Base-by-base conservation (phyloP, 92 coral and sea anemone genomes). In the Paramuricea clavata region DNA sequence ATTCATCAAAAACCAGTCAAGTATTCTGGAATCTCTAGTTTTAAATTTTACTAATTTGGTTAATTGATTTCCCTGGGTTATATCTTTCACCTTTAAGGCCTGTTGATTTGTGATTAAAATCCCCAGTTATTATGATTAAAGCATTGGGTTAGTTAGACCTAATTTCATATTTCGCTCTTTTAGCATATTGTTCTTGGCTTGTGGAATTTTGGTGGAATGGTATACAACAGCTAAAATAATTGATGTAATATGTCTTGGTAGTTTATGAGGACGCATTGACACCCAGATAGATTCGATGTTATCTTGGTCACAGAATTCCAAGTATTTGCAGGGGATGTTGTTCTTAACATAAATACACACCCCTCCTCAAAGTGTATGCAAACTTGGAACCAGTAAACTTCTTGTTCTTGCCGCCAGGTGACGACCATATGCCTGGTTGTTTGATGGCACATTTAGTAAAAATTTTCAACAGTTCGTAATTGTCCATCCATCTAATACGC, bases 1-100 rank as follows among this genome's bases (percentile, higher is more conserved):
- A 22, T 80, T 87, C n/a, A 81, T 80, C 22, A 87, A 26, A 39
- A 79, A 79, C 85, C n/a, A n/a, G n/a, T n/a, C n/a, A n/a, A n/a
- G n/a, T n/a, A n/a, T n/a, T n/a, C n/a, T n/a, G n/a, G n/a, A 83
- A 44, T 78, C 70, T 36, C 90, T 65, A 1, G 86, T 87, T 47
- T 67, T 67, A 47, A 78, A 87, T 22, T 64, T 87, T 43, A 87
- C 90, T 21, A 77, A 25, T 33, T 86, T 85, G 31, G 67, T 86
- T 17, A 87, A 71, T 31, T 65, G 52, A 77, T 87, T 87, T 19
- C 16, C n/a, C 34, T 35, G 86, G 34, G 86, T 67, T 34, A 82
- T 41, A 43, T 71, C 84, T 73, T 74, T 86, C 78, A 35, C 49
- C 67, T 32, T 86, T 50, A n/a, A 19, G 78, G 28, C 21, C 84